phyloP scores from a whole-genome alignment of 2,888 invertebrate species.

The Pterostichus niger region DNA sequence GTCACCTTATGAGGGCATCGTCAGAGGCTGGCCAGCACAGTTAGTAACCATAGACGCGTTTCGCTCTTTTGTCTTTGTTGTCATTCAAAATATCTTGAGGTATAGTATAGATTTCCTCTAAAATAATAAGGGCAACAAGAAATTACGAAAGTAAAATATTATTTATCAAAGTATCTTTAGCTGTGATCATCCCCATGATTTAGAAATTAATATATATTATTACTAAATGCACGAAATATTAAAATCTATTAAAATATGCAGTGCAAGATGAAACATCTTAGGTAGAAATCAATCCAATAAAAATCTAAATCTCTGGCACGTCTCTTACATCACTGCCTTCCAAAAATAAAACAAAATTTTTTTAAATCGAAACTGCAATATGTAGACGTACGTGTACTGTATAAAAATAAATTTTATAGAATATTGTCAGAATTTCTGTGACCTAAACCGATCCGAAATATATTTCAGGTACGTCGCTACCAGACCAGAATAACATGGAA shows the following conservation, averaged over 20 bases:
- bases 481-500: slow-evolving; percentile 35
- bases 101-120: too few relatives aligned
- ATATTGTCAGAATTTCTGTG: slow-evolving; percentile 30
- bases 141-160: too few relatives aligned
- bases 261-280: neutral
- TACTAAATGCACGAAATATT: too few relatives aligned
- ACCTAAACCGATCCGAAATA: slow-evolving; percentile 33
- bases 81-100: too few relatives aligned
- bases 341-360: slow-evolving; percentile 36
- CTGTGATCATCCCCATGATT: too few relatives aligned
- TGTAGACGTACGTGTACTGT: slow-evolving; percentile 44
- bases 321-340: slow-evolving; percentile 7
- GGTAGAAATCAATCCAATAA: neutral
- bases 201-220: too few relatives aligned
- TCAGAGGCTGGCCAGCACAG: too few relatives aligned
- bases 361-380: slow-evolving; percentile 36
- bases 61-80: too few relatives aligned
- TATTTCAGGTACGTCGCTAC: slow-evolving; percentile 30
- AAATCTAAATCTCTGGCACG: slow-evolving; percentile 13
- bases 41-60: too few relatives aligned
- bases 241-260: neutral
- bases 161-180: too few relatives aligned
- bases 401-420: slow-evolving; percentile 48
- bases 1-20: too few relatives aligned
- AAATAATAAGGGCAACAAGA: too few relatives aligned